Percentiles rank a stretch among this genome's conserved stretches.
phyloP scores from a whole-genome alignment of 2,888 invertebrate genomes.

The Periphyllus acericola region DNA sequence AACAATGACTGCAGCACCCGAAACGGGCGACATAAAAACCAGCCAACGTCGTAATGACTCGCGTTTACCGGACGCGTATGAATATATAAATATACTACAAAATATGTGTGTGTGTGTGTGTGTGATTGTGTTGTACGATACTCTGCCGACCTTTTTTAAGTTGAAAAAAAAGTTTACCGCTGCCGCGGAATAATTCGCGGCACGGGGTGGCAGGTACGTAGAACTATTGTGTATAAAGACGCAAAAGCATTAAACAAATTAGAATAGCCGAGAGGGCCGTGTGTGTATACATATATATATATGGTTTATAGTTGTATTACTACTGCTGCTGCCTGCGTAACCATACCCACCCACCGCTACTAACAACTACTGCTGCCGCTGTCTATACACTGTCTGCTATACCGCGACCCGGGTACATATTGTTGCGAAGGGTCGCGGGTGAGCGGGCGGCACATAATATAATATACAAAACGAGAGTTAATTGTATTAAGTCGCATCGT shows the following conservation, averaged over 20 bases:
- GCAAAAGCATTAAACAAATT: constrained; percentile 47
- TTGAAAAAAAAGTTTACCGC: not conserved
- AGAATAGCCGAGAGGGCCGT: constrained; percentile 37
- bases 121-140: no score
- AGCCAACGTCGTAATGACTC: not conserved
- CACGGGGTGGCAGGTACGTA: not conserved
- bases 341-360: no score
- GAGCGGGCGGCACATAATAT: not conserved
- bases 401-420: constrained; percentile 1
- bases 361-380: not conserved
- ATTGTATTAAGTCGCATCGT: constrained; percentile 58
- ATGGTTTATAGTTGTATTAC: not conserved
- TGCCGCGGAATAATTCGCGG: not conserved
- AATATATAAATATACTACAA: not conserved
- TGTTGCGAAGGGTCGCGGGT: not conserved
- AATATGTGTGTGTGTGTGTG: not conserved
- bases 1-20: not conserved
- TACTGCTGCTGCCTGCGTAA: no score
- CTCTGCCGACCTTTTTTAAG: not conserved
- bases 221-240: not conserved
- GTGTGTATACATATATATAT: not conserved
- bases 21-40: not conserved
- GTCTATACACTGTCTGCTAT: not conserved
- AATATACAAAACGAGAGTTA: constrained; percentile 43
- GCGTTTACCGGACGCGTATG: not conserved